phyloP scores from a whole-genome alignment of 2,113 vertebrate genomes.

The Fukomys damarensis region DNA sequence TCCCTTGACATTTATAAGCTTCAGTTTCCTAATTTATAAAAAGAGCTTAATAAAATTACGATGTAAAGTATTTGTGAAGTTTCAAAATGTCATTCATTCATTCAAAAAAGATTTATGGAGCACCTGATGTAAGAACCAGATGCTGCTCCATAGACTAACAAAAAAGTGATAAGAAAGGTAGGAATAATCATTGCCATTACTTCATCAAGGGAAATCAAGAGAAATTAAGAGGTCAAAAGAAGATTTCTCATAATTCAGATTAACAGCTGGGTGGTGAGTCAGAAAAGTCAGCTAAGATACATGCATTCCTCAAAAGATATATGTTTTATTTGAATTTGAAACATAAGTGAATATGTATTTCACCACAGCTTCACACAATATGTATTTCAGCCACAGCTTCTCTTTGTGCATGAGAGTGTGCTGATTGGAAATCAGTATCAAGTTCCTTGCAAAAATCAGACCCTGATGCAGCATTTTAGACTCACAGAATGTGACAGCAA shows the following conservation, averaged over 20 bases:
- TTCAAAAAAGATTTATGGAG: neutral
- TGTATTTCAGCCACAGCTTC: neutral
- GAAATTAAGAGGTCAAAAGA: neutral
- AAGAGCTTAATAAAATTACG: neutral
- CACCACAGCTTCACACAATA: no score
- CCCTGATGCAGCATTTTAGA: neutral
- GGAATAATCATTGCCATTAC: neutral
- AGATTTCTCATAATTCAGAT: neutral
- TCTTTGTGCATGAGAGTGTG: neutral
- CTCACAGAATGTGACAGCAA: neutral
- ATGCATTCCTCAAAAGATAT: neutral
- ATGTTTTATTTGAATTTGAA: neutral
- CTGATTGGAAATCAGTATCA: neutral
- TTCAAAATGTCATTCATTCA: neutral
- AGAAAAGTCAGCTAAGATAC: neutral
- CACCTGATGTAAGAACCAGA: neutral
- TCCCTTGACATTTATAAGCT: neutral
- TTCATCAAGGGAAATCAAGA: neutral
- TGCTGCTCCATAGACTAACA: neutral
- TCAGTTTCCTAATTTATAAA: neutral
- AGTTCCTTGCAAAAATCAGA: neutral
- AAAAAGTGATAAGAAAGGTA: neutral
- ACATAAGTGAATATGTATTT: neutral
- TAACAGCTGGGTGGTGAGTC: neutral
- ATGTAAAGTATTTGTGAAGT: neutral